Conservation (phyloP, 2,888 invertebrate species). For the Cantharis lateralis region DNA sequence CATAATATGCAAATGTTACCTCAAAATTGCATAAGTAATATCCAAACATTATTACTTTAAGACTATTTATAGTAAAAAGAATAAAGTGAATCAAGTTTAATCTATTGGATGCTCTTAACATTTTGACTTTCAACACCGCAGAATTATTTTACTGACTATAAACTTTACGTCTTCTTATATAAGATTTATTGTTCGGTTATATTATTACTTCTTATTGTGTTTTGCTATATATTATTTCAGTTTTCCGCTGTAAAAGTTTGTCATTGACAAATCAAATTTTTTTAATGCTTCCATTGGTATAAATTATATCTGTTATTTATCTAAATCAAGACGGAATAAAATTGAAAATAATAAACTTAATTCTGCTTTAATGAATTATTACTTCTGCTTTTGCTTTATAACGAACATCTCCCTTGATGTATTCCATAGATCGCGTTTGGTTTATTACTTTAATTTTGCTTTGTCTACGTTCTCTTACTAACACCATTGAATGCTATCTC, state of each 20-base stretch:
- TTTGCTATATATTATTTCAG: background rate
- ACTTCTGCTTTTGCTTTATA: background rate
- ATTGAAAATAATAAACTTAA: background rate
- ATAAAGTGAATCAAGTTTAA: background rate
- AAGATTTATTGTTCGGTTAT: background rate
- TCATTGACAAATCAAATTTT: background rate
- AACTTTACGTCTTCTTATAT: background rate
- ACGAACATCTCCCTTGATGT: background rate
- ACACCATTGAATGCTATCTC: background rate
- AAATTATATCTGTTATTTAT: background rate
- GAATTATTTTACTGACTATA: background rate
- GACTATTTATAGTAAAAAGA: background rate
- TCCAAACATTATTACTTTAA: background rate
- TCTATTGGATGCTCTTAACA: background rate
- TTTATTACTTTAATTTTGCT: slow-evolving; percentile 4
- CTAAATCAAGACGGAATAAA: background rate
- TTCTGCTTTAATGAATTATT: background rate
- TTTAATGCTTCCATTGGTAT: background rate
- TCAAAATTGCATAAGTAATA: background rate
- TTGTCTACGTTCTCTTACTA: background rate
- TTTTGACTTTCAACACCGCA: background rate
- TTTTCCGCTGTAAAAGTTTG: background rate
- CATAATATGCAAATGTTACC: background rate
- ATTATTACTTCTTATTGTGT: background rate
- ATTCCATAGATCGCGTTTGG: background rate